phyloP scores from a whole-genome alignment of 2,888 invertebrate genomes.

The Cerastis rubricosa region DNA sequence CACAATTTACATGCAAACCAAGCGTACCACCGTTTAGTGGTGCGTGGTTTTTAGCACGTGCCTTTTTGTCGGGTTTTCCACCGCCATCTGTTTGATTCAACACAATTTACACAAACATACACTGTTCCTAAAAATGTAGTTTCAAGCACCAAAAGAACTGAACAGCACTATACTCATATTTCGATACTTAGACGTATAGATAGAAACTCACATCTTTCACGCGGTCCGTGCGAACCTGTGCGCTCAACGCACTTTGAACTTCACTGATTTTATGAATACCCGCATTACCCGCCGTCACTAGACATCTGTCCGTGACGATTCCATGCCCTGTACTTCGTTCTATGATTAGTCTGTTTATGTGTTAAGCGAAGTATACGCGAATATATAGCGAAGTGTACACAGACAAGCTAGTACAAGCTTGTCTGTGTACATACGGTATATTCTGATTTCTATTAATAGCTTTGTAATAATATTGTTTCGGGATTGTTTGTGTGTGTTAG shows the following conservation, averaged over 20 bases:
- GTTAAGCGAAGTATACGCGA: slow-evolving; percentile 2
- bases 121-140: background rate
- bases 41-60: background rate
- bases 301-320: no score
- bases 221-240: background rate
- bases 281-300: background rate
- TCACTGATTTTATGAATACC: background rate
- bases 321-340: background rate
- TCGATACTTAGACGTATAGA: background rate
- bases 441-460: slow-evolving; percentile 9
- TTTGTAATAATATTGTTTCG: slow-evolving; percentile 12
- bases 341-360: slow-evolving; percentile 14
- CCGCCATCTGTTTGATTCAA: background rate
- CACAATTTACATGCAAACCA: slow-evolving; percentile 3
- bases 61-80: background rate
- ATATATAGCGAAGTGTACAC: no score
- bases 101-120: background rate
- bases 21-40: background rate
- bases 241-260: no score
- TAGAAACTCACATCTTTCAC: background rate
- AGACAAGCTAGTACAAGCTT: no score
- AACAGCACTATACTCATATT: background rate
- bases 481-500: slow-evolving; percentile 5
- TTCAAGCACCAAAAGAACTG: background rate
- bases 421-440: slow-evolving; percentile 9